phyloP scores from a whole-genome alignment of 2,888 invertebrate species.

The Synanthedon andrenaeformis region DNA sequence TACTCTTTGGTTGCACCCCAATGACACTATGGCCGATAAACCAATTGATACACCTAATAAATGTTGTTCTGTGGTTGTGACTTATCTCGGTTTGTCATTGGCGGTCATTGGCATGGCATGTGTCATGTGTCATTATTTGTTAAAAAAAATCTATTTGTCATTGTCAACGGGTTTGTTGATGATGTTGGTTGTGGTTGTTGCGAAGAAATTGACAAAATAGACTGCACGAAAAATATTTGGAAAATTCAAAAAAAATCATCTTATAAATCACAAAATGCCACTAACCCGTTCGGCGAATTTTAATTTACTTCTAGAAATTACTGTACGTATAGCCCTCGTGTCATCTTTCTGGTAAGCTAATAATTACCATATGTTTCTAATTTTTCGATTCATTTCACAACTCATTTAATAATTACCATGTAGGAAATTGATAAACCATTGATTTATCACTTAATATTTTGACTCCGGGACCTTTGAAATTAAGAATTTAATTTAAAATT shows the following conservation, averaged over 20 bases:
- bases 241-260: background rate
- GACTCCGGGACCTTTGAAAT: too few relatives aligned
- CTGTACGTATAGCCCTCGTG: slow-evolving; percentile 56
- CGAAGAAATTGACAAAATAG: background rate
- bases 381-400: background rate
- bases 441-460: background rate
- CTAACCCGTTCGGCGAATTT: slow-evolving; percentile 53
- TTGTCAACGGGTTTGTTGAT: too few relatives aligned
- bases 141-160: too few relatives aligned
- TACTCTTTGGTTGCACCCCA: too few relatives aligned
- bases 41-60: too few relatives aligned
- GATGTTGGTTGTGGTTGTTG: background rate
- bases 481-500: too few relatives aligned
- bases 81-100: too few relatives aligned
- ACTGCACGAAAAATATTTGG: background rate
- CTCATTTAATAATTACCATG: background rate
- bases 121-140: too few relatives aligned
- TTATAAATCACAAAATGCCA: slow-evolving; percentile 34
- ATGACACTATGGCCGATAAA: too few relatives aligned
- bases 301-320: slow-evolving; percentile 62
- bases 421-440: background rate
- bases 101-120: too few relatives aligned
- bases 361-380: slow-evolving; percentile 21
- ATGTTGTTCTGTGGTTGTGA: too few relatives aligned
- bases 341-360: slow-evolving; percentile 66